Conservation (phyloP, 2,113 vertebrate species). For the Monopterus albus region DNA sequence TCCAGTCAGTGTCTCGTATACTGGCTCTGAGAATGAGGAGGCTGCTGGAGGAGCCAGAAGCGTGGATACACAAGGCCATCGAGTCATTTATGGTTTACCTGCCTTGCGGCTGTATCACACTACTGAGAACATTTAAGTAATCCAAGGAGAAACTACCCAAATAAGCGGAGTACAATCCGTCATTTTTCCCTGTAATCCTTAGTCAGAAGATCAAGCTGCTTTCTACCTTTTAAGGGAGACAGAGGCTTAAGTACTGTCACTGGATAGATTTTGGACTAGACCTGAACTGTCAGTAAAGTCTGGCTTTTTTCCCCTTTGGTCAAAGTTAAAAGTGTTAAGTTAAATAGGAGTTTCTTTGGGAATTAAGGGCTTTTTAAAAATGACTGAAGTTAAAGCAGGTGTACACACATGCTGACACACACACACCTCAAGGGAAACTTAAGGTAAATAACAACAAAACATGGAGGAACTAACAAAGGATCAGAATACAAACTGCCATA, state of each 20-base stretch:
- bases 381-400: conserved; percentile 23
- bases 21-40: too few species aligned
- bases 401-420: background rate
- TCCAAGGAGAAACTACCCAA: conserved; percentile 16
- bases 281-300: conserved; percentile 40
- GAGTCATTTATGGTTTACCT: too few species aligned
- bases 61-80: too few species aligned
- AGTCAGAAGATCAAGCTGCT: conserved; percentile 70
- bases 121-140: conserved; percentile 10
- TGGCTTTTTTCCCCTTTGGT: conserved; percentile 14
- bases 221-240: conserved; percentile 60
- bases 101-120: conserved; percentile 24
- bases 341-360: conserved; percentile 52
- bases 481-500: background rate
- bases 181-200: conserved; percentile 59
- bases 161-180: conserved; percentile 29
- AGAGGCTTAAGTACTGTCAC: conserved; percentile 62
- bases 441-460: conserved; percentile 29
- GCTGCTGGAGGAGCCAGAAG: too few species aligned
- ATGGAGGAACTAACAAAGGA: background rate
- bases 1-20: too few species aligned
- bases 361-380: conserved; percentile 39
- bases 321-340: conserved; percentile 43
- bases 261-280: conserved; percentile 54
- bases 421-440: conserved; percentile 12